Base-by-base conservation (phyloP, 92 coral and sea anemone genomes). In the Zoanthus solanderi region DNA sequence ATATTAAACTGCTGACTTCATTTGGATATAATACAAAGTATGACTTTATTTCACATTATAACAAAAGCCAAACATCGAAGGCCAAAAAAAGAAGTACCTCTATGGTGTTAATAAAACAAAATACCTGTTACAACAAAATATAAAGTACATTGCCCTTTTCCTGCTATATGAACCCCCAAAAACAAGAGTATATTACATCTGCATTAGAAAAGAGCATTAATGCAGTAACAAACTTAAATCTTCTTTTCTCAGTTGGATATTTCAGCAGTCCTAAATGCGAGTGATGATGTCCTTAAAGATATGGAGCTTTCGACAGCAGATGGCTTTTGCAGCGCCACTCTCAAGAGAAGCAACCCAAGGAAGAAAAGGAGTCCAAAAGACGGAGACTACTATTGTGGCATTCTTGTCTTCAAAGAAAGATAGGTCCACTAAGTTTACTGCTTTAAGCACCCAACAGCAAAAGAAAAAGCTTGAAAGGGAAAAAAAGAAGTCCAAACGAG, bases 251-350 rank as follows among this genome's bases (percentile, higher is more conserved):
- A 91, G 90, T 89, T 92, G 89, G 94, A 89, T 89, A 89, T 89
- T 57, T 80, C 78, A 77, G 94, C 94, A 79, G 88, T 92, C 83
- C 79, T 86, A 73, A 85, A 85, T 92, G 94, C 94, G 50, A 89
- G 71, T 78, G 90, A 89, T 89, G 90, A 89, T 82, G 76, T 85
- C 87, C 90, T 89, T 71, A 91, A 91, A 84, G 86, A 91, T 61
- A 66, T 92, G 93, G 93, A 92, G 72, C 92, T 89, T 32, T 52
- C 85, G 75, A 89, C 83, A 79, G 92, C 90, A 54, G 94, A 92
- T 74, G 94, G 94, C 86, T 92, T 92, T 90, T 89, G 94, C 86
- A 86, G 71, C 89, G 78, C 90, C 61, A 44, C 92, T 78, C 90
- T 78, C 90, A 89, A 80, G 92, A 90, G 60, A 88, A 6, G 85